Evolutionary conservation across 2,888 invertebrate genomes (phyloP), one percentile per base, ranked within the genome.

Genomic region (Trachelus tabidus): DNA sequence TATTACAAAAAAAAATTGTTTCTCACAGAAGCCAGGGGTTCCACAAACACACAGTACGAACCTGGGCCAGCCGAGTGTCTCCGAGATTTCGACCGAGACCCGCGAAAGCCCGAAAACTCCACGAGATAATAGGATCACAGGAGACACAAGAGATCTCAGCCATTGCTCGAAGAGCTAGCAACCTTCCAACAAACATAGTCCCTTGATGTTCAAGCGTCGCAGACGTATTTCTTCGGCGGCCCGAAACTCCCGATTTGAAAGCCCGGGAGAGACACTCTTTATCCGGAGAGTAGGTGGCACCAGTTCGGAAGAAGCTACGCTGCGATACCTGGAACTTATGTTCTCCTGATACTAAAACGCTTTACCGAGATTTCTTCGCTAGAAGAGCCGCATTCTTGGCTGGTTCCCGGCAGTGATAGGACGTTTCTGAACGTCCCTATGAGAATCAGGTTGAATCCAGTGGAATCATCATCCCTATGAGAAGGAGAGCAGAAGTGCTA

Each of bases 341-440:
- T 71, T 77, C 74, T 75, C 82, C 82, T 56, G 77, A 81, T 82
- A 82, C 71, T 73, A 33, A 81, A 82, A 82, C 79, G 80, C 79
- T 76, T 77, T 75, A 75, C 74, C 35, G 81, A 82, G 82, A 82
- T 81, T 81, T 82, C 82, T 81, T 82, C 81, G 76, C 80, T 78
- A 80, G 75, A 37, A 80, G 34, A n/a, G 73, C 34, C 35, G 40
- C 75, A 79, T 81, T 79, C 76, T 79, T 79, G 73, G 33, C 23
- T 23, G 56, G 23, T 56, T 56, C 56, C 23, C 23, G 56, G 23
- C 56, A 15, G 56, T 1, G 56, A 56, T 56, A 56, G 23, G 56
- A 56, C 23, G 56, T 23, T 23, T 56, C 23, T 0, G 56, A 56
- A 56, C 56, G 56, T 23, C 56, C 15, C 56, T 56, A 23, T 56